phyloP scores from a whole-genome alignment of 2,113 vertebrate genomes.

The Columbina picui region DNA sequence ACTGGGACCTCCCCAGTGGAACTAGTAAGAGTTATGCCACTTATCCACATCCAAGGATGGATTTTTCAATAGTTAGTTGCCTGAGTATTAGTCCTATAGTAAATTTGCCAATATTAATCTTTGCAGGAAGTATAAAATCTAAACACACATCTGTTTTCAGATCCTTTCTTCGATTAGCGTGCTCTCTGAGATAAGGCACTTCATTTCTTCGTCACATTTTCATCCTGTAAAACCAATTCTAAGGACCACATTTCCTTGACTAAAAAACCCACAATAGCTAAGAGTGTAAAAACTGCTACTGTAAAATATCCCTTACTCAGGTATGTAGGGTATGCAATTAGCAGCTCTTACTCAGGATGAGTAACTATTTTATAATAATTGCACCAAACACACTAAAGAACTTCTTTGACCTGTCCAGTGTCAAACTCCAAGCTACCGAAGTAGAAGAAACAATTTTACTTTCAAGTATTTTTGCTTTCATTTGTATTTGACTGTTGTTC shows the following conservation, averaged over 20 bases:
- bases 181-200: neutral
- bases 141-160: neutral
- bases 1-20: neutral
- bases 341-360: neutral
- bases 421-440: neutral
- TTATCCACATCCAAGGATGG: neutral
- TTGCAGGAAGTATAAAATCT: neutral
- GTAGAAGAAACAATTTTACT: neutral
- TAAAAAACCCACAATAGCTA: neutral
- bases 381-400: neutral
- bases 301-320: neutral
- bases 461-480: neutral
- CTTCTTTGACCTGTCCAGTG: neutral
- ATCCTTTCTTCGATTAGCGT: neutral
- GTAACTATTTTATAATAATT: neutral
- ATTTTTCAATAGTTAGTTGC: neutral
- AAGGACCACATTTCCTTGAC: neutral
- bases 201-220: neutral
- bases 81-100: neutral
- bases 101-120: neutral
- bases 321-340: rapidly evolving
- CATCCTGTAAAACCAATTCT: neutral
- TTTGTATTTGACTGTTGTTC: neutral
- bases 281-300: neutral
- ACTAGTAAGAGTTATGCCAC: neutral